phyloP scores from a whole-genome alignment of 2,113 vertebrate genomes.

The Perca fluviatilis region DNA sequence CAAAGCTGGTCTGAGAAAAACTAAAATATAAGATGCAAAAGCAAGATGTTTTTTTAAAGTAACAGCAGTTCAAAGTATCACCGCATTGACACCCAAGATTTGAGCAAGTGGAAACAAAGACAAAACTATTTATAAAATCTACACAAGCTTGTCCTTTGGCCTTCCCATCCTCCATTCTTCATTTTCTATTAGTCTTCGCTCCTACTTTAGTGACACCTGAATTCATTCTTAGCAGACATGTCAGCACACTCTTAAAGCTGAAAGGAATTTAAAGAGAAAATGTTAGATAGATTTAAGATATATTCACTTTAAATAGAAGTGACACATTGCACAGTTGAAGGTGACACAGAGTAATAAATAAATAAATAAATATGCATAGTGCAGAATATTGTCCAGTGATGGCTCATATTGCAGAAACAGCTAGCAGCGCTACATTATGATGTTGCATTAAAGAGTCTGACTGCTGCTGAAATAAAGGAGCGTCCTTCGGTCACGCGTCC shows the following conservation, averaged over 20 bases:
- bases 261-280: neutral
- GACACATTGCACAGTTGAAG: no score
- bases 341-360: no score
- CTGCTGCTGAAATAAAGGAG: no score
- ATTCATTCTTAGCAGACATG: neutral
- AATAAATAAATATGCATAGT: no score
- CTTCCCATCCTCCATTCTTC: neutral
- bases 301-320: conserved; percentile 32
- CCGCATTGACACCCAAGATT: conserved; percentile 29
- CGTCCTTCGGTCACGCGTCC: no score
- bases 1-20: conserved; percentile 24
- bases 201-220: neutral
- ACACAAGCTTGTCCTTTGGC: conserved; percentile 10
- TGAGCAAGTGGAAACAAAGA: neutral
- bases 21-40: conserved; percentile 2
- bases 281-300: conserved; percentile 13
- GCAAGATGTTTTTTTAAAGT: conserved; percentile 1
- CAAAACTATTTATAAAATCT: neutral
- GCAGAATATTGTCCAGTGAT: no score
- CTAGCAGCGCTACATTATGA: no score
- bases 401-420: no score
- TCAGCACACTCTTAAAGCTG: conserved; percentile 13
- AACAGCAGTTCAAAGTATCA: conserved; percentile 55
- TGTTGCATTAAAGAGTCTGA: no score
- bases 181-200: neutral